These are phyloP conservation scores for Antitype chi DNA, from an alignment of 2,888 invertebrate species.

Conservation along the genomic window DNA sequence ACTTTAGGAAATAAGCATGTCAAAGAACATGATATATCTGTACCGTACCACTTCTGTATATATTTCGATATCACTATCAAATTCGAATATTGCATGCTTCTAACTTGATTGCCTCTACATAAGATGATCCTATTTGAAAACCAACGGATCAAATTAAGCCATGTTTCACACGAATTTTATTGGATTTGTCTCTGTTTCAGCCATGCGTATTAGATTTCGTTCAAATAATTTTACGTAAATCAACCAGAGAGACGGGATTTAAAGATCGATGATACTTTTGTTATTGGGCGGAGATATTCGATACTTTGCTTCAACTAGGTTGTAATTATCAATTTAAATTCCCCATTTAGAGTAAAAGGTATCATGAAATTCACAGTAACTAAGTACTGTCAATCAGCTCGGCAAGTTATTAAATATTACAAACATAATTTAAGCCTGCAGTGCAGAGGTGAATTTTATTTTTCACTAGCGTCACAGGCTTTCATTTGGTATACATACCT, in stretches of 20 bases:
- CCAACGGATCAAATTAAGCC: slow-evolving; percentile 54
- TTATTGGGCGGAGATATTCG: slow-evolving; percentile 22
- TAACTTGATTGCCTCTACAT: slow-evolving; percentile 38
- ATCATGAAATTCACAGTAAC: slow-evolving; percentile 1
- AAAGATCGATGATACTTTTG: slow-evolving; percentile 28
- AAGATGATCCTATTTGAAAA: slow-evolving; percentile 53
- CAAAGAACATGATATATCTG: slow-evolving; percentile 34
- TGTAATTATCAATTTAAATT: slow-evolving; percentile 12
- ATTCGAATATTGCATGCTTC: slow-evolving; percentile 26
- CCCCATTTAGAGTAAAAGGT: background rate
- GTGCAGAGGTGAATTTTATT: background rate
- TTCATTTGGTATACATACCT: background rate
- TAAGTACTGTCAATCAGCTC: background rate
- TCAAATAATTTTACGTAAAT: slow-evolving; percentile 60
- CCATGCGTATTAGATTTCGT: slow-evolving; percentile 53
- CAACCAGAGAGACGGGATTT: slow-evolving; percentile 31
- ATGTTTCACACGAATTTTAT: slow-evolving; percentile 59
- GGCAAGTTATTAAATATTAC: background rate
- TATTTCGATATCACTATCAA: slow-evolving; percentile 9
- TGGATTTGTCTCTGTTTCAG: slow-evolving; percentile 48
- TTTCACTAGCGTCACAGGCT: background rate
- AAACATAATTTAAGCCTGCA: slow-evolving; percentile 6
- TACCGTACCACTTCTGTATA: slow-evolving; percentile 15
- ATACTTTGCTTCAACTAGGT: background rate
- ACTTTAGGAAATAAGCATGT: slow-evolving; percentile 45